These are phyloP conservation scores for Cheilosia vernalis DNA, from an alignment of 2,888 invertebrate species.

Conservation along the genomic window DNA sequence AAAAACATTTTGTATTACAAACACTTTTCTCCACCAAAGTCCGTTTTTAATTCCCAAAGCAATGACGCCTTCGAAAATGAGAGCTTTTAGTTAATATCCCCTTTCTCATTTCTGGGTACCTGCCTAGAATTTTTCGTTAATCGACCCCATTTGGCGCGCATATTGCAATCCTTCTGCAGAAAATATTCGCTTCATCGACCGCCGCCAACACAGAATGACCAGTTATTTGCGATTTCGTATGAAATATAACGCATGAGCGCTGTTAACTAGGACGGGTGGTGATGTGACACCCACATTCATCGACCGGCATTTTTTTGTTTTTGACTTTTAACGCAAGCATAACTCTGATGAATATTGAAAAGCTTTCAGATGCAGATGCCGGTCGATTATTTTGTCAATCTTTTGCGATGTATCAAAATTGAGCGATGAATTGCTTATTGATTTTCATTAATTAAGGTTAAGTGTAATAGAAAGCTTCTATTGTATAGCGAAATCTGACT, in stretches of 20 bases:
- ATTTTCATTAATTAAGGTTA: slow-evolving; percentile 14
- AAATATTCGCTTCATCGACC: slow-evolving; percentile 4
- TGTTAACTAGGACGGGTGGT: slow-evolving; percentile 50
- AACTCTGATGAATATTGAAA: not conserved
- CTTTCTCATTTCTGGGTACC: too few species aligned
- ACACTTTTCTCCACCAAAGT: too few species aligned
- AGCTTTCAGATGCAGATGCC: slow-evolving; percentile 45
- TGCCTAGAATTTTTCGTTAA: too few species aligned
- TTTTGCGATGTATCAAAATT: not conserved
- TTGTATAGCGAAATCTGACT: slow-evolving; percentile 6
- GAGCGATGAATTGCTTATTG: slow-evolving; percentile 4
- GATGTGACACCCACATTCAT: slow-evolving; percentile 49
- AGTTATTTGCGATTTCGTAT: slow-evolving; percentile 20
- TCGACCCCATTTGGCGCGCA: slow-evolving; percentile 4
- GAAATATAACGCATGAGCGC: slow-evolving; percentile 61
- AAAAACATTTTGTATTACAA: too few species aligned
- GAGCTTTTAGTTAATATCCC: too few species aligned
- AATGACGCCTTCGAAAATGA: too few species aligned
- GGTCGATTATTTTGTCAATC: slow-evolving; percentile 31
- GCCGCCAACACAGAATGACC: slow-evolving; percentile 6
- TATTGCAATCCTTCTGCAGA: slow-evolving; percentile 28
- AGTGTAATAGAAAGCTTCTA: slow-evolving; percentile 4
- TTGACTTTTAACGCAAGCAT: slow-evolving; percentile 14
- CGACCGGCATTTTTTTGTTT: slow-evolving; percentile 34
- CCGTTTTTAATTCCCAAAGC: too few species aligned